Evolutionary conservation across 2,888 invertebrate species (phyloP).

Genomic region (Leptarthrus brevirostris): DNA sequence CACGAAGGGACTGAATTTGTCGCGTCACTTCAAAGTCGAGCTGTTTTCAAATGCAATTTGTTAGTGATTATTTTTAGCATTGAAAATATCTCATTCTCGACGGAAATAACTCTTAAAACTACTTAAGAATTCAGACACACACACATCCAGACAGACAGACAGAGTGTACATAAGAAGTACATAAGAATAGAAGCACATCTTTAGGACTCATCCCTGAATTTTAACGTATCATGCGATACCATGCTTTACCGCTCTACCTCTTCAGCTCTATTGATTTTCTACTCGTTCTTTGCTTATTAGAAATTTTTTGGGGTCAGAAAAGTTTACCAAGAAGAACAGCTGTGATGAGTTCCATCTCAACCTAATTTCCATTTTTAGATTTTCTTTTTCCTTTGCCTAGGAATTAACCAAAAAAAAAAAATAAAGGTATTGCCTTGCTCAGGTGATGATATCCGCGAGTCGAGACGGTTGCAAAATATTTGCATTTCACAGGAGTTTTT

Average conservation of each 20-base stretch:
- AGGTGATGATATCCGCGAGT: not conserved
- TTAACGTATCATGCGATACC: too few species aligned
- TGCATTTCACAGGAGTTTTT: conserved; percentile 3
- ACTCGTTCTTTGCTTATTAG: not conserved
- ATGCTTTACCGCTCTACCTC: too few species aligned
- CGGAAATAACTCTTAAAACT: not conserved
- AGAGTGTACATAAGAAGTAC: too few species aligned
- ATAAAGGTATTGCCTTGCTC: not conserved
- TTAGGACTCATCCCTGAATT: too few species aligned
- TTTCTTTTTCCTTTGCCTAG: not conserved
- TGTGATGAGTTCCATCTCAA: conserved; percentile 3
- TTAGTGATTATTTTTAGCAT: not conserved
- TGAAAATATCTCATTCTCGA: not conserved
- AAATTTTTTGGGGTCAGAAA: conserved; percentile 30
- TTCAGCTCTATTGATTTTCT: not conserved
- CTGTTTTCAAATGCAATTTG: not conserved
- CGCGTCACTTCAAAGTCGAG: too few species aligned
- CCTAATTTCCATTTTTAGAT: conserved; percentile 24
- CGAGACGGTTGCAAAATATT: conserved; percentile 41
- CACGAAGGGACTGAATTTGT: too few species aligned
- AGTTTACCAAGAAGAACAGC: conserved; percentile 26
- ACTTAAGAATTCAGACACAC: too few species aligned
- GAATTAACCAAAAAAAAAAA: not conserved
- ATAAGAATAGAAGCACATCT: too few species aligned
- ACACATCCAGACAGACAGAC: too few species aligned